These are phyloP conservation scores for Notothenia coriiceps DNA, from an alignment of 2,113 vertebrate genomes.

Conservation along the genomic window DNA sequence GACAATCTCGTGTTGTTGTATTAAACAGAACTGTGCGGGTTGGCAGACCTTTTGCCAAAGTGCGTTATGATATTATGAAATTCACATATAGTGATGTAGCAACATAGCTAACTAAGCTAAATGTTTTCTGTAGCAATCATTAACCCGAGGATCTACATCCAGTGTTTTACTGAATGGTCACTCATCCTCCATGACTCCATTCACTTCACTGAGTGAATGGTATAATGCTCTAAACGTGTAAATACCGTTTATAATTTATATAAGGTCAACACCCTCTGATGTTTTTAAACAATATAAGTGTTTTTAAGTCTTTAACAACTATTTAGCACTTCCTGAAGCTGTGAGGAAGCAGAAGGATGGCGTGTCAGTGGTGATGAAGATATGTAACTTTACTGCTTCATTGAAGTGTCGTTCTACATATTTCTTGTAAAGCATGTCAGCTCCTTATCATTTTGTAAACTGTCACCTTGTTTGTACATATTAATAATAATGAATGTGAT, in stretches of 20 bases:
- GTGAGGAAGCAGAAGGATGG: constrained; percentile 24
- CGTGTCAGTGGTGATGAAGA: not conserved
- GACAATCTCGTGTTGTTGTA: not conserved
- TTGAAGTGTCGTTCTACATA: constrained; percentile 11
- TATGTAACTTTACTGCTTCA: not conserved
- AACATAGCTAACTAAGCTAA: not conserved
- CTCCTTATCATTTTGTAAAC: constrained; percentile 21
- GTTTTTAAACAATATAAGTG: constrained; percentile 12
- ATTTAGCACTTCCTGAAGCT: constrained; percentile 44
- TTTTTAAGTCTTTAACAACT: constrained; percentile 4
- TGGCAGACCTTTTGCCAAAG: constrained; percentile 6
- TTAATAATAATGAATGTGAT: constrained; percentile 29
- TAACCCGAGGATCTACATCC: constrained; percentile 23
- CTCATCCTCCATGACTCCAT: not conserved
- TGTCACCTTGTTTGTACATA: constrained; percentile 50
- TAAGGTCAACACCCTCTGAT: constrained; percentile 7
- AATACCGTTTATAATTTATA: constrained; percentile 27
- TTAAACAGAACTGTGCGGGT: constrained; percentile 21
- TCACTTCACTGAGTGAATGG: constrained; percentile 23
- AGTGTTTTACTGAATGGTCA: not conserved
- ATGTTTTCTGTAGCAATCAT: constrained; percentile 16
- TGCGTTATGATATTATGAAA: constrained; percentile 8
- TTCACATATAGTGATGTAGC: not conserved
- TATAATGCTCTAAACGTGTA: constrained; percentile 30
- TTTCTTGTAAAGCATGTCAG: constrained; percentile 62